Evolutionary conservation across 2,888 invertebrate species (phyloP).

Genomic region (Dasysyrphus tricinctus): DNA sequence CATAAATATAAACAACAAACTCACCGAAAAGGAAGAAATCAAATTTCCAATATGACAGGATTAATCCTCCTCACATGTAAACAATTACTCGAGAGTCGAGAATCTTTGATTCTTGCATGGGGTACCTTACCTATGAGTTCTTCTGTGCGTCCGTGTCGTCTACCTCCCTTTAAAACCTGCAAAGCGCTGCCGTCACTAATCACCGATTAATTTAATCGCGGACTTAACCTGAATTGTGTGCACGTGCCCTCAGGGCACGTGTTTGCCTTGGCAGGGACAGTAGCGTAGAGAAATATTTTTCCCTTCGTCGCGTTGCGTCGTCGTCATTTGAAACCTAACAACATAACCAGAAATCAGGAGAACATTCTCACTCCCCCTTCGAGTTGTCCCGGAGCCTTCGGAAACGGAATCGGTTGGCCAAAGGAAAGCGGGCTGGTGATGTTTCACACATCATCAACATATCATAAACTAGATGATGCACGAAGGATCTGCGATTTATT

Average conservation of each 20-base stretch:
- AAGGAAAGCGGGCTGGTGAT: constrained; percentile 25
- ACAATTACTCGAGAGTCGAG: constrained; percentile 51
- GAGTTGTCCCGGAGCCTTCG: background rate
- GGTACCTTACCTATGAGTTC: background rate
- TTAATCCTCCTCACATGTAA: constrained; percentile 72
- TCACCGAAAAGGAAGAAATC: constrained; percentile 60
- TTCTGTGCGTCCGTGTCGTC: background rate
- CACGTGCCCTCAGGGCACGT: constrained; percentile 80
- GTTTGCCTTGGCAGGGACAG: constrained; percentile 39
- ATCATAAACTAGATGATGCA: constrained; percentile 45
- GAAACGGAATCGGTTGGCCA: background rate
- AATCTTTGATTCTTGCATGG: constrained; percentile 4
- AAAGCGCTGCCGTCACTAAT: constrained; percentile 80
- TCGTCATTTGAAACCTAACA: constrained; percentile 65
- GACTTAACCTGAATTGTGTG: constrained; percentile 82
- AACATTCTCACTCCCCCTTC: constrained; percentile 9
- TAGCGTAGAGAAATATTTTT: constrained; percentile 11
- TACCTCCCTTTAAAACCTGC: constrained; percentile 31
- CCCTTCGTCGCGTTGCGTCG: constrained; percentile 27
- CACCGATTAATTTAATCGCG: constrained; percentile 83
- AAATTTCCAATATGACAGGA: constrained; percentile 74
- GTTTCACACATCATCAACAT: constrained; percentile 41
- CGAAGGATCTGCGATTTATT: constrained; percentile 71
- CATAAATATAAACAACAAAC: constrained; percentile 44
- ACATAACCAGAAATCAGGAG: constrained; percentile 56